Conservation (phyloP, 2,888 invertebrate genomes). For the Iphiclides podalirius region DNA sequence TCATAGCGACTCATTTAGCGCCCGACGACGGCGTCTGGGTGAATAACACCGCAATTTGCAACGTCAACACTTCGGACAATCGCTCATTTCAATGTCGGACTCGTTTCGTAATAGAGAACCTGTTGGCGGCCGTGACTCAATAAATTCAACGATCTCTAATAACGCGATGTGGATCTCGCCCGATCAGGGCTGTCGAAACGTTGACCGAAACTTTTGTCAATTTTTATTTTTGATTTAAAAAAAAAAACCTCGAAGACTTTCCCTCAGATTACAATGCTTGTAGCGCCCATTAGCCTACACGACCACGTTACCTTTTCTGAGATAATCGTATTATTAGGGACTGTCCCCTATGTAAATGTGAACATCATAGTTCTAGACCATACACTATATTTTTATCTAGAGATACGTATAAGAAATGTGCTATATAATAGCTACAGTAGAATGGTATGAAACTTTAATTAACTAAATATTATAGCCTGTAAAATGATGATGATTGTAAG, state of each 20-base stretch:
- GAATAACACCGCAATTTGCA: conserved; percentile 22
- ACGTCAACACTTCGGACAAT: conserved; percentile 24
- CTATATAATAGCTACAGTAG: no score
- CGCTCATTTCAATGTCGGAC: conserved; percentile 25
- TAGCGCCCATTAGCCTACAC: no score
- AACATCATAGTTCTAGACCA: no score
- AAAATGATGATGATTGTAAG: no score
- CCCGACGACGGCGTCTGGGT: no score
- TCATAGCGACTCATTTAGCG: no score
- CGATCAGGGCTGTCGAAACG: conserved; percentile 17
- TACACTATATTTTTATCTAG: no score
- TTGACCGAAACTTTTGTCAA: neutral
- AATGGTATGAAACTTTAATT: no score
- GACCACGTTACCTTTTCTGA: no score
- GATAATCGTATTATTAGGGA: no score
- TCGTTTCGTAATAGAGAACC: conserved; percentile 24
- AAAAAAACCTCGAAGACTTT: neutral
- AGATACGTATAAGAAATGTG: no score
- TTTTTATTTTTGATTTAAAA: neutral
- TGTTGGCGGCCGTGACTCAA: conserved; percentile 24
- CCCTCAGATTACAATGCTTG: neutral
- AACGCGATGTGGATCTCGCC: conserved; percentile 22
- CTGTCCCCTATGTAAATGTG: neutral
- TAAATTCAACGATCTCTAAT: conserved; percentile 24
- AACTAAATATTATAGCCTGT: no score